Base-by-base conservation (phyloP, 2,113 vertebrate species). In the Mesitornis unicolor region DNA sequence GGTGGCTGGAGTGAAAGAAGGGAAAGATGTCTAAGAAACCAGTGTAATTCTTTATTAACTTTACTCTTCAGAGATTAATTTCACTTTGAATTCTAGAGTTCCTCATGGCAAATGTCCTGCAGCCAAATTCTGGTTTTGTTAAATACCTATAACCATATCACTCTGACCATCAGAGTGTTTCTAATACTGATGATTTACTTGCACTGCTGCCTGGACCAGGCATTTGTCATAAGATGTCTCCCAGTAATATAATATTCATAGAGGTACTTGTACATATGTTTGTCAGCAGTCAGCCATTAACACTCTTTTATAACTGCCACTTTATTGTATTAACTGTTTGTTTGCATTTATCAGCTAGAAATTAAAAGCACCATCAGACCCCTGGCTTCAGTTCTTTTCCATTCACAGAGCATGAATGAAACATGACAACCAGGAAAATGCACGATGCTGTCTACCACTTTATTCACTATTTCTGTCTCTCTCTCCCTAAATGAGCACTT, bases 371-470 rank as follows among this genome's bases (percentile, higher is more conserved):
- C 5, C 5, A 20, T 75, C 45, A 56, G 13, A 84, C 4, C 4
- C 11, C 28, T 36, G 17, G 12, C 28, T 69, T 86, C 9, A 26
- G 10, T 35, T 87, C 12, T 73, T 84, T 63, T 68, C 53, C 33
- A 51, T 87, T 63, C 48, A 26, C 5, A 31, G 9, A 4, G 9
- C 8, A 38, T 51, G 33, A 68, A 75, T 56, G 36, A 88, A 75
- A 42, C 8, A 35, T 15, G 38, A 33, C 16, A 50, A 54, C 4
- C 24, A 77, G 51, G 6, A 92, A 89, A 82, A 84, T 25, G 4
- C n/a, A 61, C 2, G 1, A 48, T 2, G 5, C 15, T 71, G 4
- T 59, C 19, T 18, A 36, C 4, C 10, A n/a, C 17, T 8, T 11
- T 50, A 28, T 53, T n/a, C 12, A 48, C 42, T 17, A 25, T 64